Evolutionary conservation across 2,888 invertebrate genomes (phyloP).

Genomic region (Octonoba sinensis): DNA sequence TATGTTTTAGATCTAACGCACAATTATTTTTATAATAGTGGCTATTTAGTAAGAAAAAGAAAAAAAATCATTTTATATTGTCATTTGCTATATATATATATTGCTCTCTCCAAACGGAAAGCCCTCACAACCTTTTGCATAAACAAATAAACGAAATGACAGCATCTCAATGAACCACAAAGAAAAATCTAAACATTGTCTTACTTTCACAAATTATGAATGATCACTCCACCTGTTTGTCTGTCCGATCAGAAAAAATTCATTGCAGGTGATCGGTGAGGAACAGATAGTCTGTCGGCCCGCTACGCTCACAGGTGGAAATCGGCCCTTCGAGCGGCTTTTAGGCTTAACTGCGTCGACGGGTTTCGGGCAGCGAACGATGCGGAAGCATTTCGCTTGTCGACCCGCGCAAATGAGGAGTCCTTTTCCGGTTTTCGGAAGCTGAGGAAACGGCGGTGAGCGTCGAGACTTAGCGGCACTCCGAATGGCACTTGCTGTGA

Average conservation of each 20-base stretch:
- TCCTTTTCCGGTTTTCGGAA: neutral
- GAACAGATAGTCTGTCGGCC: too few relatives aligned
- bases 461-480: constrained; percentile 24
- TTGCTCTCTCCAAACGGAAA: too few relatives aligned
- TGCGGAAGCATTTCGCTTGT: neutral
- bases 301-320: constrained; percentile 19
- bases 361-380: neutral
- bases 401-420: neutral
- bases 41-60: too few relatives aligned
- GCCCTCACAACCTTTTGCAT: too few relatives aligned
- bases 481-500: constrained; percentile 18
- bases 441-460: neutral
- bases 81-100: too few relatives aligned
- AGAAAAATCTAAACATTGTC: neutral
- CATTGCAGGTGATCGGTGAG: constrained; percentile 18
- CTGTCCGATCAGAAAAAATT: too few relatives aligned
- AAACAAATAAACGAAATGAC: too few relatives aligned
- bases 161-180: neutral
- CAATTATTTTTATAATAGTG: too few relatives aligned
- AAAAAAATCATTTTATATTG: too few relatives aligned
- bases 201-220: neutral
- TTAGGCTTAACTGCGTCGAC: neutral
- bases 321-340: neutral
- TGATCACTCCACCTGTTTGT: neutral
- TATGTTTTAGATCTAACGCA: too few relatives aligned